Percentiles rank a stretch among this genome's conserved stretches.
phyloP scores from a whole-genome alignment of 2,888 invertebrate species.

The Tubiluchus corallicola region DNA sequence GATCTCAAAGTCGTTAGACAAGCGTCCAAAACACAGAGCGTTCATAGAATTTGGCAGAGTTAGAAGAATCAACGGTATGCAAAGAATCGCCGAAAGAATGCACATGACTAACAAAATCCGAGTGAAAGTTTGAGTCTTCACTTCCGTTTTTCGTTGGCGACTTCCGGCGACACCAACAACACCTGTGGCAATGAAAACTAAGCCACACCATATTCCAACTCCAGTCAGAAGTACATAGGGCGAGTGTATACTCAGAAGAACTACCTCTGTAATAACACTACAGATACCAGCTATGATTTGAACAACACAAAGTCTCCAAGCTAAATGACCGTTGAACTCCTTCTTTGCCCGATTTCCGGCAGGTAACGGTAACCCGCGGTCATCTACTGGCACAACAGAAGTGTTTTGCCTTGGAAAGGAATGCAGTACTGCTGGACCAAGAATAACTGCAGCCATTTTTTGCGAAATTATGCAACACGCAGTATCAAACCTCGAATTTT shows the following conservation, averaged over 20 bases:
- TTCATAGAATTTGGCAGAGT: neutral
- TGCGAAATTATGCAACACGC: too few species aligned
- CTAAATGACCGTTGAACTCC: neutral
- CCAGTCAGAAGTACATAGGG: neutral
- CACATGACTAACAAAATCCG: neutral
- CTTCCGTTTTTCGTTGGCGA: neutral
- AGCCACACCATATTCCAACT: neutral
- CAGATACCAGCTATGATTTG: neutral
- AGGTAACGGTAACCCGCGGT: too few species aligned
- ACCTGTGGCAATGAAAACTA: neutral
- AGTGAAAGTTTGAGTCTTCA: neutral
- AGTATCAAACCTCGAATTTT: too few species aligned
- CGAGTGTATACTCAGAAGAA: neutral
- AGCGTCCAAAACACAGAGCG: neutral
- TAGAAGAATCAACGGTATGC: neutral
- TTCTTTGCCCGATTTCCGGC: too few species aligned
- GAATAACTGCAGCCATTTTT: too few species aligned
- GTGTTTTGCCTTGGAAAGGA: too few species aligned
- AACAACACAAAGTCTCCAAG: neutral
- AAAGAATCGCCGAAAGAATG: neutral
- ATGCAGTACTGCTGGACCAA: too few species aligned
- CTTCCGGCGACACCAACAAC: slow-evolving; percentile 1
- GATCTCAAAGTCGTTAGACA: too few species aligned
- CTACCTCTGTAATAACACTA: neutral
- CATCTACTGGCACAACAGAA: too few species aligned